Percentiles rank a stretch among this genome's conserved stretches.
Evolutionary conservation across 2,888 invertebrate genomes (phyloP).

Genomic region (Chymomyza amoena): DNA sequence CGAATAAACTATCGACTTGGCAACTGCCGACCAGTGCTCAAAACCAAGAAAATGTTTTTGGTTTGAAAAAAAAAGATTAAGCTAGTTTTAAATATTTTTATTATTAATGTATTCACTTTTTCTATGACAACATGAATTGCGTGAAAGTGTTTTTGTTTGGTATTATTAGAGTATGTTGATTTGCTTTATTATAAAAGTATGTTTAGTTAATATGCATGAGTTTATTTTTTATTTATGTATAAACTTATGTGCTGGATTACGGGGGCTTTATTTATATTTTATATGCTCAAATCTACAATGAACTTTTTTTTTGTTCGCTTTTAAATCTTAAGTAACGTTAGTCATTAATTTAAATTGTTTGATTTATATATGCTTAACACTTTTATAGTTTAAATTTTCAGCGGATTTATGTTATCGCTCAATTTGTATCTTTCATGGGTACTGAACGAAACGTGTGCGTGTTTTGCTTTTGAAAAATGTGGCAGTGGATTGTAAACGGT

Average conservation of each 20-base stretch:
- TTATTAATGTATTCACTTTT: constrained; percentile 52
- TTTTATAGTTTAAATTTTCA: constrained; percentile 3
- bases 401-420: too few species aligned
- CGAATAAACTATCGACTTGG: background rate
- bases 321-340: background rate
- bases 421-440: background rate
- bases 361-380: background rate
- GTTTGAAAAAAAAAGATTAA: background rate
- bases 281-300: constrained; percentile 68
- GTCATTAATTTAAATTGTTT: background rate
- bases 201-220: background rate
- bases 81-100: constrained; percentile 54
- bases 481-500: constrained; percentile 63
- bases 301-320: constrained; percentile 34
- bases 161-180: constrained; percentile 46
- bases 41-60: too few species aligned
- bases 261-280: constrained; percentile 27
- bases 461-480: constrained; percentile 31
- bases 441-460: constrained; percentile 35
- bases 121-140: constrained; percentile 66
- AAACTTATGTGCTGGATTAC: constrained; percentile 60
- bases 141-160: constrained; percentile 42
- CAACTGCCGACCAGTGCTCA: background rate
- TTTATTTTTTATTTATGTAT: constrained; percentile 32
- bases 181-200: constrained; percentile 8